Evolutionary conservation across 2,888 invertebrate genomes (phyloP), one percentile per base, ranked within the genome.

Genomic region (Campoplex capitator): DNA sequence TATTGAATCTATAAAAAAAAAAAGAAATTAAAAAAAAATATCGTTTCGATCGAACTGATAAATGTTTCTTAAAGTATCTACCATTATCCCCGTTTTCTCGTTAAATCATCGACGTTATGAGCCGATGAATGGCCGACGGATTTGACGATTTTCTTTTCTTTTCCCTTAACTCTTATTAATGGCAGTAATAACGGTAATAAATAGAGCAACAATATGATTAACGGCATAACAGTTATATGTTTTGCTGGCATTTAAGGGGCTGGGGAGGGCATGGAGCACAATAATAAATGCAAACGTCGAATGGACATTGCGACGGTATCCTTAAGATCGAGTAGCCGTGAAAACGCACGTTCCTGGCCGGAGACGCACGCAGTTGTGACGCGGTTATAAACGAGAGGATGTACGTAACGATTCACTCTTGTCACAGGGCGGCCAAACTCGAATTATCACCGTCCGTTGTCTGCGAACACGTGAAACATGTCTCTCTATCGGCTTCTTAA

Each of bases 391-490:
- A 86, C 84, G 83, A 85, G 77, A 86, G 88, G 35, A 71, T 35
- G 84, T 85, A 87, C 90, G 91, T 75, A 70, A 92, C 90, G 90
- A 92, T 91, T 94, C 93, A 93, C 93, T 94, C 92, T 93, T 93
- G 94, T 94, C 94, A 94, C 92, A 93, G 94, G 92, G 94, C 94
- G 91, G 94, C 94, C 94, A 94, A 92, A 91, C 93, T 93, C 92
- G 94, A 91, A 88, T 91, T 94, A 93, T 94, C 94, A 91, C 92
- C 94, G 92, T 94, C 94, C 94, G 92, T 92, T 91, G 92, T 94
- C 94, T 94, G 94, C 91, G 93, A 93, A 94, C 92, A 94, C 91
- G 93, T 91, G 91, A 93, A 92, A 93, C 91, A 93, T 90, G 91
- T 92, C 92, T 93, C 90, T 92, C 92, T 89, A 92, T 91, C 92